phyloP scores from a whole-genome alignment of 1,140 invertebrate genomes.

The Paralvinella palmiformis region DNA sequence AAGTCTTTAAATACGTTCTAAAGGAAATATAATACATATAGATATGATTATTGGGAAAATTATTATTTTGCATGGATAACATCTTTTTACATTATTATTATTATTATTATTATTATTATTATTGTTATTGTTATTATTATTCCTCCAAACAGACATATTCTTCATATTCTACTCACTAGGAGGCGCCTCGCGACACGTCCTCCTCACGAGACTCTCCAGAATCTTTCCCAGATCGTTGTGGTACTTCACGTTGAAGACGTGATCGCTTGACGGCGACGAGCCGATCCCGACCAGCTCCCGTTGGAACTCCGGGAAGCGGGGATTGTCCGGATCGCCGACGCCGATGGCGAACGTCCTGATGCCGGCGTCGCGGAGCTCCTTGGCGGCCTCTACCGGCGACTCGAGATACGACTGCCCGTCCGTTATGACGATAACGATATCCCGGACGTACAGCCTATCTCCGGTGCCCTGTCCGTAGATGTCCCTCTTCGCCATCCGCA shows the following conservation, averaged over 20 bases:
- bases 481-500: neutral
- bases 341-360: constrained; percentile 14
- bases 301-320: neutral
- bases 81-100: too few relatives aligned
- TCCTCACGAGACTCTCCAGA: constrained; percentile 4
- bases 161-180: constrained; percentile 26
- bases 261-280: neutral
- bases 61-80: too few relatives aligned
- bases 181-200: constrained; percentile 11
- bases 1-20: too few relatives aligned
- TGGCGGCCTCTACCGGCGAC: neutral
- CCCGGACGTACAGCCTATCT: constrained; percentile 7
- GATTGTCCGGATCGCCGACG: neutral
- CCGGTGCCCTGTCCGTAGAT: neutral
- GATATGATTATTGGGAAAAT: too few relatives aligned
- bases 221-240: neutral
- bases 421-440: constrained; percentile 8
- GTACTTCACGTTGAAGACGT: constrained; percentile 9
- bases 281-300: constrained; percentile 1
- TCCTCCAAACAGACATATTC: too few relatives aligned
- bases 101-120: too few relatives aligned
- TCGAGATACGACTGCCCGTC: neutral
- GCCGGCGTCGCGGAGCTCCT: constrained; percentile 6
- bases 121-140: too few relatives aligned
- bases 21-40: too few relatives aligned